Base-by-base conservation (phyloP, 2,888 invertebrate genomes). In the Drosophila paracracens region DNA sequence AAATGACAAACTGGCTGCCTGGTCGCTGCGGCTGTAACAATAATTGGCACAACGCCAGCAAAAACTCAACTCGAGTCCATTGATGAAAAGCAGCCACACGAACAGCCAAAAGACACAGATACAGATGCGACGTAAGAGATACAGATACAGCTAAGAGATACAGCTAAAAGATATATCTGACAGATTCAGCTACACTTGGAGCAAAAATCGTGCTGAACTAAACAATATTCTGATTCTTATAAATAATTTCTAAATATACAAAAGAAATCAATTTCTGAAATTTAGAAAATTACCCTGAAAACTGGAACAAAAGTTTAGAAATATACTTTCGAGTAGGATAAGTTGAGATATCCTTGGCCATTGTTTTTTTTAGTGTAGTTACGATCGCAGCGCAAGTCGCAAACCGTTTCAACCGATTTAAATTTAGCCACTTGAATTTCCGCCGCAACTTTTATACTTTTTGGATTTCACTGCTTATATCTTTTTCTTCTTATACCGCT, bases 381-480 rank as follows among this genome's bases (percentile, higher is more conserved):
- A 4, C 21, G 46, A 46, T 21, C 16, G 57, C 76, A 77, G 74
- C 81, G 69, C 79, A 46, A 76, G 83, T 82, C 72, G 80, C 56
- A 62, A 18, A 61, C 50, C 59, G 53, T 56, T 63, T 58, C 66
- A 56, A 38, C 50, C 53, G 74, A 79, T 87, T 87, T 87, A 87
- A 87, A 84, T 87, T 80, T 87, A 87, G 87, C 77, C 71, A 81
- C 83, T 88, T 79, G 83, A 88, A 82, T 88, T 82, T 89, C 86
- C 86, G 83, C 80, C 73, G 74, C 75, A 72, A 54, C 43, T 58
- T 66, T 53, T 64, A n/a, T 33, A 18, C 5, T 21, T 35, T n/a
- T 72, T 68, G 62, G 31, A 57, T 71, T 67, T 59, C 62, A 50
- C 71, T 67, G 71, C 58, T 59, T 58, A 25, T 40, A 56, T 46